Evolutionary conservation across 2,888 invertebrate genomes (phyloP), one percentile per base, ranked within the genome.

Genomic region (Pheosia tremula): DNA sequence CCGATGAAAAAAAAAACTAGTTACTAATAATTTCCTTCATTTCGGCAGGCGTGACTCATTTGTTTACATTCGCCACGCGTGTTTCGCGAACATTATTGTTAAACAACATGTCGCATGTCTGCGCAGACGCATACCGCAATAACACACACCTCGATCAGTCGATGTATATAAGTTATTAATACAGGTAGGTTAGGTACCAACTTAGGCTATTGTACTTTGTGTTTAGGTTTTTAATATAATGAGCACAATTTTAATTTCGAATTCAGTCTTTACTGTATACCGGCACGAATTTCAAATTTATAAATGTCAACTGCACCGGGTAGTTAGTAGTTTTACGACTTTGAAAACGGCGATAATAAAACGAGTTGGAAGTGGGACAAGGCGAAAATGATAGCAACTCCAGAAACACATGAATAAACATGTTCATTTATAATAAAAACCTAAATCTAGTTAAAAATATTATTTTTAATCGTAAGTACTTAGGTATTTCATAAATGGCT

Each of bases 311-410:
- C 10, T 56, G 45, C 24, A 36, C 43, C 13, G 38, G 49, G 52
- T 60, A 39, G 56, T 61, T 57, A 52, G 24, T 24, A 47, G 55
- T 60, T 68, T 66, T 57, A 63, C 58, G 45, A 45, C 50, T 56
- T 38, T 53, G 8, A 36, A 49, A 57, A 54, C 47, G 57, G 38
- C 36, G 45, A 55, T 53, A 58, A 8, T 59, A 56, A 54, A 55
- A 58, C 37, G 7, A 43, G 61, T 66, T 68, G 49, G 24, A 24
- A 24, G 1, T 66, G 56, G 68, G 43, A 36, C 66, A 41, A 68
- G 68, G 66, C 58, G 49, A 63, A 58, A 45, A 13, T 39, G 52
- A 54, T 63, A 58, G 61, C 55, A 57, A 56, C 47, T 45, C 57
- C 56, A 6, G 8, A 4, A 58, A 37, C 10, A 4, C 37, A 53